phyloP scores from a whole-genome alignment of 2,797 vertebrate species.

The Choloepus didactylus region DNA sequence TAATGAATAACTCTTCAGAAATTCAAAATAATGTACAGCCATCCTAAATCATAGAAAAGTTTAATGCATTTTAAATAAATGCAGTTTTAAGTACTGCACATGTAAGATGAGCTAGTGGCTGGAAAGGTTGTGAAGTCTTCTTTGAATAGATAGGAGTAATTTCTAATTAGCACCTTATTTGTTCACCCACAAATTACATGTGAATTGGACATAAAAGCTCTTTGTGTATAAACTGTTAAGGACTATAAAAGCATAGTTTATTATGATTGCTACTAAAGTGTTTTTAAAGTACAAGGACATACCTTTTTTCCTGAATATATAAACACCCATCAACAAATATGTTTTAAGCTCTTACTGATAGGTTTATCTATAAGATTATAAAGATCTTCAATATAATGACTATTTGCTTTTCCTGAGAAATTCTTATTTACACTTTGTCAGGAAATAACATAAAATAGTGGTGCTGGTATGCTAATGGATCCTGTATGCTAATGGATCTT shows the following conservation, averaged over 20 bases:
- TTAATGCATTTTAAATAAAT: conserved; percentile 27
- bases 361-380: conserved; percentile 8
- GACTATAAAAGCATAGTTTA: conserved; percentile 23
- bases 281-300: background rate
- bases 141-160: conserved; percentile 49
- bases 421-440: conserved; percentile 42
- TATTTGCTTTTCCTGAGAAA: conserved; percentile 27
- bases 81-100: conserved; percentile 2
- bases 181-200: background rate
- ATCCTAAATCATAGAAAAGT: conserved; percentile 14
- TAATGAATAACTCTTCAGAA: conserved; percentile 40
- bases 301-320: background rate
- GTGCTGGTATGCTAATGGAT: background rate
- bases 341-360: conserved; percentile 48
- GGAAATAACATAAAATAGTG: conserved; percentile 53
- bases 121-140: background rate
- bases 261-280: background rate
- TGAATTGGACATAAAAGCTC: conserved; percentile 40
- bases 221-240: conserved; percentile 48
- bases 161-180: conserved; percentile 48
- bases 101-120: conserved; percentile 20
- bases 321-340: background rate
- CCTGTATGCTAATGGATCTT: conserved; percentile 11
- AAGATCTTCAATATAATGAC: conserved; percentile 12
- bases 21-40: conserved; percentile 2